phyloP scores from a whole-genome alignment of 1,140 invertebrate species.

The Hetaerina americana region DNA sequence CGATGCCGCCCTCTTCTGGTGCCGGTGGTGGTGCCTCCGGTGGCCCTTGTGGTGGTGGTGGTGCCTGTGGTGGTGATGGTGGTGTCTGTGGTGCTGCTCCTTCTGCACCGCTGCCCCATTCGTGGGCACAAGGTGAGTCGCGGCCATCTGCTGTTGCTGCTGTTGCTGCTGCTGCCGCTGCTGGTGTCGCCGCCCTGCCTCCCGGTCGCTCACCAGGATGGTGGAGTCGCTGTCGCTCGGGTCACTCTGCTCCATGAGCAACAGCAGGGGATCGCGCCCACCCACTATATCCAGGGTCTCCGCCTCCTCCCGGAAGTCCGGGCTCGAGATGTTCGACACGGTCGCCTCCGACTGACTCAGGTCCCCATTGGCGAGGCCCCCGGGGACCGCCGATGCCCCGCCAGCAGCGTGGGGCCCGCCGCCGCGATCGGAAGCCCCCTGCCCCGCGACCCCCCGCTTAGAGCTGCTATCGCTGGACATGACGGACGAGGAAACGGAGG shows the following conservation, averaged over 20 bases:
- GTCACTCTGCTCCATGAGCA: slow-evolving; percentile 68
- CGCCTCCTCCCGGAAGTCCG: slow-evolving; percentile 65
- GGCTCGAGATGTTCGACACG: slow-evolving; percentile 74
- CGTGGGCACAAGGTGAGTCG: background rate
- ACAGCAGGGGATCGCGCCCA: slow-evolving; percentile 36
- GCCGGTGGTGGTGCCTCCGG: background rate
- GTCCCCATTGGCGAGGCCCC: slow-evolving; percentile 16
- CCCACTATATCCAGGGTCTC: slow-evolving; percentile 47
- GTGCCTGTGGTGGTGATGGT: background rate
- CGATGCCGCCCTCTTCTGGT: background rate
- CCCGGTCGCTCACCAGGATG: slow-evolving; percentile 38
- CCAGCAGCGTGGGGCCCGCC: slow-evolving; percentile 10
- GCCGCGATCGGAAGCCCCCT: slow-evolving; percentile 22
- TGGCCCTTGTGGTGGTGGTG: background rate
- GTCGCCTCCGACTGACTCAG: slow-evolving; percentile 45
- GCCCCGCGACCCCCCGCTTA: background rate
- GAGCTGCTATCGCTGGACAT: slow-evolving; percentile 40
- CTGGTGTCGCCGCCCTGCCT: background rate
- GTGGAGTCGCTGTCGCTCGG: slow-evolving; percentile 73
- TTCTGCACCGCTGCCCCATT: background rate
- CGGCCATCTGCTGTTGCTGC: background rate
- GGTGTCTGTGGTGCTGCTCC: background rate
- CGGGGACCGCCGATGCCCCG: slow-evolving; percentile 10
- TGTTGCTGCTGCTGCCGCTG: background rate
- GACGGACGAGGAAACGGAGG: slow-evolving; percentile 70